Conservation (phyloP, 2,113 vertebrate genomes). For the Cercocebus atys region DNA sequence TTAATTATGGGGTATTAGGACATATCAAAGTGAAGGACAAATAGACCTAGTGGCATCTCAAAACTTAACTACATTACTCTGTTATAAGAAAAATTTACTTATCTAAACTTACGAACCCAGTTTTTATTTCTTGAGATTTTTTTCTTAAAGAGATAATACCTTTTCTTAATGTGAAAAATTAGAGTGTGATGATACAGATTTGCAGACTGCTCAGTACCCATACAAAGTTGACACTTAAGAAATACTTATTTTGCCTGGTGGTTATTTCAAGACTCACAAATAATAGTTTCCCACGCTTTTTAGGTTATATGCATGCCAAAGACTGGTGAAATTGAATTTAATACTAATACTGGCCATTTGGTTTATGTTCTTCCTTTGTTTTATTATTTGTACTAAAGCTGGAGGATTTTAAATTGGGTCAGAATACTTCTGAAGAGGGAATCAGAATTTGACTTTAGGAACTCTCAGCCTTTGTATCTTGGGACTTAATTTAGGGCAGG, state of each 20-base stretch:
- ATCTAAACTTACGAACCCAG: neutral
- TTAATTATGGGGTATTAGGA: neutral
- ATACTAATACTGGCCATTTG: neutral
- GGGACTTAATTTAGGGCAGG: neutral
- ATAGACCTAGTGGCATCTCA: neutral
- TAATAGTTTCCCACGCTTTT: neutral
- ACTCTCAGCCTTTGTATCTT: neutral
- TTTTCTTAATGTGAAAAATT: neutral
- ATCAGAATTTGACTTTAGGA: neutral
- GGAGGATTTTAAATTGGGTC: neutral
- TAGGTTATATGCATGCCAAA: neutral
- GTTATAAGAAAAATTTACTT: neutral
- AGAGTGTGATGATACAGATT: neutral
- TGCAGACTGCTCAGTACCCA: neutral
- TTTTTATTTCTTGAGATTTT: conserved; percentile 30
- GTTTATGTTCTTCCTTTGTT: neutral
- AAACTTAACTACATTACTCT: neutral
- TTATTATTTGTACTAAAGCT: neutral
- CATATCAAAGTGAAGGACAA: neutral
- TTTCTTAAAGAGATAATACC: neutral
- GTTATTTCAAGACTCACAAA: conserved; percentile 32
- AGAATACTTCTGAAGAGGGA: neutral
- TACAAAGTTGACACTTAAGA: neutral
- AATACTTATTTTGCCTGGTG: conserved; percentile 22
- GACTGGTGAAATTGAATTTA: conserved; percentile 21